phyloP scores from a whole-genome alignment of 2,113 vertebrate genomes.

The Cichladusa arquata region DNA sequence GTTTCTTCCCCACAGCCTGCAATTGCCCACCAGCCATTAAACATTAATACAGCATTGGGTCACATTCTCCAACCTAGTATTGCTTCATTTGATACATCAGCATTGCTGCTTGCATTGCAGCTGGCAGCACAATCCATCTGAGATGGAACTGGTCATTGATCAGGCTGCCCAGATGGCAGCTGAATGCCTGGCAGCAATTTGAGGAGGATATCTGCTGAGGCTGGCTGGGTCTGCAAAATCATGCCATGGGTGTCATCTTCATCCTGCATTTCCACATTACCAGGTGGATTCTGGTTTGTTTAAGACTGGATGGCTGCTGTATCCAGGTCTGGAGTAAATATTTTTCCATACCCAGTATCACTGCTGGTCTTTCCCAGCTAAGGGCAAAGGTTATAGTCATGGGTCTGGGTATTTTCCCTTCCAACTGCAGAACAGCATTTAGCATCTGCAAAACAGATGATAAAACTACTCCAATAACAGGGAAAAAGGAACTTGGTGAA shows the following conservation, averaged over 20 bases:
- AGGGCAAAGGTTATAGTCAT: neutral
- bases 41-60: neutral
- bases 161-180: neutral
- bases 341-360: neutral
- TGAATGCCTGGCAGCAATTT: neutral
- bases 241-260: neutral
- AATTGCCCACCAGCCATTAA: neutral
- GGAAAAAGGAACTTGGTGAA: neutral
- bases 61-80: fast-evolving
- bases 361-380: neutral
- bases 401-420: neutral
- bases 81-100: neutral
- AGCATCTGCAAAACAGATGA: neutral
- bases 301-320: neutral
- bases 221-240: neutral
- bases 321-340: neutral
- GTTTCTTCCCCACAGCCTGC: neutral
- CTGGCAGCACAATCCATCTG: neutral
- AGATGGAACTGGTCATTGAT: neutral
- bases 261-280: neutral
- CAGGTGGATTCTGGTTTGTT: neutral
- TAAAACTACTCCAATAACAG: fast-evolving
- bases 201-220: neutral
- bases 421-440: neutral
- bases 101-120: neutral